Evolutionary conservation across 2,113 vertebrate genomes (phyloP), one percentile per base, ranked within the genome.

Genomic region (Platysteira castanea): DNA sequence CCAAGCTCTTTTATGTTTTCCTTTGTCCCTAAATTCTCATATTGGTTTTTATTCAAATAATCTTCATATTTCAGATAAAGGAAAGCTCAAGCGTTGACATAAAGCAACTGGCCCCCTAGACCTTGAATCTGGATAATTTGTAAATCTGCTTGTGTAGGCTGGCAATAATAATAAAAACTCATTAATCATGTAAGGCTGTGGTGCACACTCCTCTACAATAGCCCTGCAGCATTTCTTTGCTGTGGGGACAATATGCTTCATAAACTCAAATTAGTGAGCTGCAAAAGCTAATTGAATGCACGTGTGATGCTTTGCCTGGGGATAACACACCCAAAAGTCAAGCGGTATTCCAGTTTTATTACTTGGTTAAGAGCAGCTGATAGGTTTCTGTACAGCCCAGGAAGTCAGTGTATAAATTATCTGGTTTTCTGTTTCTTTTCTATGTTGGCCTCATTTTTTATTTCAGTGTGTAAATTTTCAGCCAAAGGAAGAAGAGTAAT

Each of bases 261-360:
- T 71, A 95, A 97, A 93, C 93, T 86, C 91, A 93, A 95, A 96
- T 96, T 88, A 96, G 84, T 76, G 79, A 84, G 50, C 68, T 91
- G 83, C 82, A 93, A 54, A 91, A 92, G 65, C 68, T 95, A 76
- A 96, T 94, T 95, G 87, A 93, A 91, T 69, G 73, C 64, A 83
- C 33, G 33, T 46, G 56, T 73, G 87, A 84, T 65, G 46, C 64
- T 92, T n/a, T 76, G 87, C 91, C 81, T 77, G 49, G 90, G 79
- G 91, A 84, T 31, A 84, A 53, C 44, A 71, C 68, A 63, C 75
- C 41, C 89, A 46, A 21, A 94, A 95, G 85, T 94, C 90, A 94
- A 94, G 93, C 21, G 63, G 20, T 56, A 64, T 94, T 84, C 65
- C 50, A 92, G 68, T 89, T 77, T 81, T 95, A 84, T 91, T 95